Percentiles rank a stretch among this genome's conserved stretches.
Conservation (phyloP, 2,888 invertebrate species). For the Ischnura elegans region DNA sequence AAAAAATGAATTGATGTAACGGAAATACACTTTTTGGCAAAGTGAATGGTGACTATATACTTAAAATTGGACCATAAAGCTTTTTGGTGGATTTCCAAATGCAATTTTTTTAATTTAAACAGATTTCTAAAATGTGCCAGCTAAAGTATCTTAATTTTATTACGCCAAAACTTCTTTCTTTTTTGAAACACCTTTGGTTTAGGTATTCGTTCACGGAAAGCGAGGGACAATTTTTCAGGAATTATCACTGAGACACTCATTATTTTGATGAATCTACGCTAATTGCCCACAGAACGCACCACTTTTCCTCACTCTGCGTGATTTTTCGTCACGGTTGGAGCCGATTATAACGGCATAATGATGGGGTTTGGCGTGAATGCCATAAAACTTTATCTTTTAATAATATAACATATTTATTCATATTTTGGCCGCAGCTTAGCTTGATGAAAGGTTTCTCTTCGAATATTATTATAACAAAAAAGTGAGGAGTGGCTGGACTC, state of each 20-base stretch:
- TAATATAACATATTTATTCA: constrained; percentile 36
- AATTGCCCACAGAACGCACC: neutral
- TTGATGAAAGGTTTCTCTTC: neutral
- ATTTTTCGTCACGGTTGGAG: neutral
- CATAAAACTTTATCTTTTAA: neutral
- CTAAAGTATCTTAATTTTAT: too few species aligned
- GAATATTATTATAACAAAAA: neutral
- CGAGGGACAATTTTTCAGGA: too few species aligned
- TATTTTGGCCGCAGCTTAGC: neutral
- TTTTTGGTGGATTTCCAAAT: too few species aligned
- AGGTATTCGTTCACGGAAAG: too few species aligned
- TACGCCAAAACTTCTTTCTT: too few species aligned
- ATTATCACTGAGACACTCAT: too few species aligned
- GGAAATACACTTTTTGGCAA: neutral
- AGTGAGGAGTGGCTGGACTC: neutral
- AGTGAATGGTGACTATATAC: too few species aligned
- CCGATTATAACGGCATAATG: neutral
- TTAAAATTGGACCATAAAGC: too few species aligned
- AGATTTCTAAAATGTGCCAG: too few species aligned
- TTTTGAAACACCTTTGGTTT: too few species aligned
- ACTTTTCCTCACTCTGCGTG: neutral
- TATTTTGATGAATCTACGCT: neutral
- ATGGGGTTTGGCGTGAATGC: neutral
- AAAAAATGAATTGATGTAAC: too few species aligned
- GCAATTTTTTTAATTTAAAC: too few species aligned